A percentile compares a stretch with the other conserved stretches of the same genome.
Conservation (phyloP, 2,113 vertebrate species). For the Pogona vitticeps region DNA sequence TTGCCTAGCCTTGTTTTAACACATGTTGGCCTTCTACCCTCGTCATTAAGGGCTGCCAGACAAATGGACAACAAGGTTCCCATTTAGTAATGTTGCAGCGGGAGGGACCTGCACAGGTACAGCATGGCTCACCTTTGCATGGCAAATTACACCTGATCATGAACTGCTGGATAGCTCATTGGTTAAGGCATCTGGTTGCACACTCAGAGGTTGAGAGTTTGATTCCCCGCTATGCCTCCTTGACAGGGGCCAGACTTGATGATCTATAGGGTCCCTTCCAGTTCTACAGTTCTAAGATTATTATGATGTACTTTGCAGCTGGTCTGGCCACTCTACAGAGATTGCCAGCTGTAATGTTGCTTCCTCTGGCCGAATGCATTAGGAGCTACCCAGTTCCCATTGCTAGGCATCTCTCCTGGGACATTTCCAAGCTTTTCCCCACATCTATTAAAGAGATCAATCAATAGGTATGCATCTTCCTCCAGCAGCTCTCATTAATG, state of each 20-base stretch:
- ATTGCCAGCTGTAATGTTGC: neutral
- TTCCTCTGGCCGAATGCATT: neutral
- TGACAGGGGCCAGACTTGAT: no score
- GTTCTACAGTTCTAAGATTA: no score
- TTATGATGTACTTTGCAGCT: neutral
- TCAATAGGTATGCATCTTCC: neutral
- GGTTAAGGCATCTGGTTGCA: no score
- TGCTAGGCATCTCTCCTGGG: neutral
- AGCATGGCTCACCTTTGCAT: neutral
- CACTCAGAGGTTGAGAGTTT: no score
- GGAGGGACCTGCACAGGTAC: neutral
- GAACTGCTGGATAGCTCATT: no score
- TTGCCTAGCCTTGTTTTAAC: no score
- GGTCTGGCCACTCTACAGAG: neutral
- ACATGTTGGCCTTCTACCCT: no score
- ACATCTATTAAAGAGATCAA: neutral
- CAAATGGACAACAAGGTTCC: neutral
- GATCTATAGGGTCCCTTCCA: no score
- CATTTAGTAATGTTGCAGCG: neutral
- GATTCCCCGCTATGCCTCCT: no score
- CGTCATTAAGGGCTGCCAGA: no score
- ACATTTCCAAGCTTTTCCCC: slow-evolving; percentile 5
- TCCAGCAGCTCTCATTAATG: neutral
- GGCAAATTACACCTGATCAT: neutral
- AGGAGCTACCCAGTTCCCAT: neutral